Conservation (phyloP, 2,888 invertebrate genomes). For the Horisme vitalbata region DNA sequence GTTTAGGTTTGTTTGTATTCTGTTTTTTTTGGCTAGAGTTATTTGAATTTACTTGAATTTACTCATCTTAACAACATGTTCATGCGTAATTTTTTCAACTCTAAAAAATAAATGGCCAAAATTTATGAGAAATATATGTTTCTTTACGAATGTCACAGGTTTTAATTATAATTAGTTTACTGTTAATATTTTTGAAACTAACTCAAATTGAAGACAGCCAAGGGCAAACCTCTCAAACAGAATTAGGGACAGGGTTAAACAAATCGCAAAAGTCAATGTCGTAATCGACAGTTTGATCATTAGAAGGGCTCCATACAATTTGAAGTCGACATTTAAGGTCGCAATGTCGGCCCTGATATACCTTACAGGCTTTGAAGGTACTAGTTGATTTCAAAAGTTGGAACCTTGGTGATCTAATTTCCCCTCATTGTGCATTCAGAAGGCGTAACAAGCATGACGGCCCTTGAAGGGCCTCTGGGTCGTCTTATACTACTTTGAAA, state of each 20-base stretch:
- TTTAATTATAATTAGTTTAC: too few species aligned
- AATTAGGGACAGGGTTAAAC: conserved; percentile 61
- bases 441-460: conserved; percentile 70
- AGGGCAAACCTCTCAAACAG: conserved; percentile 34
- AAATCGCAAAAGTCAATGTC: conserved; percentile 71
- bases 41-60: too few species aligned
- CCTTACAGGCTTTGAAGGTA: conserved; percentile 54
- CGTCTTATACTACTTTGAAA: background rate
- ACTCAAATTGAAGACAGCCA: conserved; percentile 29
- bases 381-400: conserved; percentile 75
- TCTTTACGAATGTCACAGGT: too few species aligned
- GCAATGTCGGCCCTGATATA: conserved; percentile 62
- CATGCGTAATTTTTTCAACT: too few species aligned
- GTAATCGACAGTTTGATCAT: conserved; percentile 66
- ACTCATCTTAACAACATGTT: too few species aligned
- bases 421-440: conserved; percentile 79
- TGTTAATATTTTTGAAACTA: too few species aligned
- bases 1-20: too few species aligned
- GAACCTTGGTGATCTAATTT: conserved; percentile 79
- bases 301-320: conserved; percentile 76
- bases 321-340: conserved; percentile 76
- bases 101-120: too few species aligned
- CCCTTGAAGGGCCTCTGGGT: conserved; percentile 66
- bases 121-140: too few species aligned
- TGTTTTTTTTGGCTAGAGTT: too few species aligned